These are phyloP conservation scores for Gobiocypris rarus DNA, from an alignment of 2,113 vertebrate species.

Conservation along the genomic window DNA sequence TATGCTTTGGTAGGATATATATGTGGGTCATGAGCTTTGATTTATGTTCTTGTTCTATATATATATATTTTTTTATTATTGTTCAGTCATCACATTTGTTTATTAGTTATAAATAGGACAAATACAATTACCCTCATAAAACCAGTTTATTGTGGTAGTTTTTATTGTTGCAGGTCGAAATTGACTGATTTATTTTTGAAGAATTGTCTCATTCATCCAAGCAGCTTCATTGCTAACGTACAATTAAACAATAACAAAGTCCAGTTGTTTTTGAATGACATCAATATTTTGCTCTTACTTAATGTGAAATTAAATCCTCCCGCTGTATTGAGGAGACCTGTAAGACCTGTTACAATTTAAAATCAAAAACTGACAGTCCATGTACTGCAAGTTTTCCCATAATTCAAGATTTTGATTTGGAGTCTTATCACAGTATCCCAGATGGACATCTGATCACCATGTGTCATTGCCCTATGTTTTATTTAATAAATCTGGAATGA, in stretches of 20 bases:
- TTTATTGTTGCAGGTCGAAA: background rate
- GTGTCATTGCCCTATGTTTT: no score
- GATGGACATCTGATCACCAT: constrained; percentile 15
- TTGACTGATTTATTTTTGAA: background rate
- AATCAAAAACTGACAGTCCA: background rate
- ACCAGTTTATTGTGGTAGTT: background rate
- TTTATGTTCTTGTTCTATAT: background rate
- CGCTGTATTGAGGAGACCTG: background rate
- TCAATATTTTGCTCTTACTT: background rate
- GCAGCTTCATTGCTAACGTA: background rate
- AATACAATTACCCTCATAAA: background rate
- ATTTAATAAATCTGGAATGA: background rate
- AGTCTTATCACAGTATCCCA: background rate
- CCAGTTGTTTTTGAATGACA: background rate
- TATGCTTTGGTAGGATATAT: background rate
- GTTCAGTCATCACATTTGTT: background rate
- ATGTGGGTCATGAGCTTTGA: background rate
- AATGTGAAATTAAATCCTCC: background rate
- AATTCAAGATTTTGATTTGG: constrained; percentile 7
- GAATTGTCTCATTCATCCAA: background rate
- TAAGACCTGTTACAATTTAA: background rate
- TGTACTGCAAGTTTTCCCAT: background rate
- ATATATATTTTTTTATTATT: background rate
- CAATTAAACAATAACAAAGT: background rate
- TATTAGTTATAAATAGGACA: background rate